Base-by-base conservation (phyloP, 2,888 invertebrate genomes). In the Cerastis rubricosa region DNA sequence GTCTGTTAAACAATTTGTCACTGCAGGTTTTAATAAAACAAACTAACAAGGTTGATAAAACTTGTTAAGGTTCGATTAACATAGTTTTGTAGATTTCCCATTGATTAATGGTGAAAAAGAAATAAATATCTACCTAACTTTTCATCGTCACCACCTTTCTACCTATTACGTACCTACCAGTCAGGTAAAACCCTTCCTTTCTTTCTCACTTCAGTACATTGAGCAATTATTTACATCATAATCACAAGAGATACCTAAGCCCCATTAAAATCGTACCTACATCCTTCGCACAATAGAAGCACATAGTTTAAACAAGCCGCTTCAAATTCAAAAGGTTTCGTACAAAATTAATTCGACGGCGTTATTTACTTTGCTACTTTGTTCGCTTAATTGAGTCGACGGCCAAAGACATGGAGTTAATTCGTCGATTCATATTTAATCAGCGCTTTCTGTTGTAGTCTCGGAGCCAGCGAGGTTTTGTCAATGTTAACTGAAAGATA, bases 401-500 rank as follows among this genome's bases (percentile, higher is more conserved):
- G 91, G 87, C 91, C 88, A 92, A 95, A 95, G 95, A 95, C 95
- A 92, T 90, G 94, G 94, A 92, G 95, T 96, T 96, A 96, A 96
- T 96, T 96, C 95, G 93, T 90, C 93, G 92, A 94, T 96, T 95
- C 96, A 96, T 96, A 96, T 95, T 96, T 96, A 96, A 96, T 96
- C 90, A 92, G 74, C 84, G 89, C 90, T 88, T 87, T 86, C 87
- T 86, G 86, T 61, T 85, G 74, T 82, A 80, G 61, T 43, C 74
- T 70, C 72, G 71, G 80, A 81, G 85, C 40, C 51, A 61, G 83
- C 70, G 73, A 40, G 68, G 79, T 29, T 76, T 82, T 85, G 73
- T 85, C 14, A 70, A 68, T 61, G 35, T 69, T 80, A 45, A 74
- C 51, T 57, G 71, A 35, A 72, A 14, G 74, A 47, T 72, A 66